These are phyloP conservation scores for Lerema accius DNA, from an alignment of 1,140 invertebrate species.

Conservation along the genomic window DNA sequence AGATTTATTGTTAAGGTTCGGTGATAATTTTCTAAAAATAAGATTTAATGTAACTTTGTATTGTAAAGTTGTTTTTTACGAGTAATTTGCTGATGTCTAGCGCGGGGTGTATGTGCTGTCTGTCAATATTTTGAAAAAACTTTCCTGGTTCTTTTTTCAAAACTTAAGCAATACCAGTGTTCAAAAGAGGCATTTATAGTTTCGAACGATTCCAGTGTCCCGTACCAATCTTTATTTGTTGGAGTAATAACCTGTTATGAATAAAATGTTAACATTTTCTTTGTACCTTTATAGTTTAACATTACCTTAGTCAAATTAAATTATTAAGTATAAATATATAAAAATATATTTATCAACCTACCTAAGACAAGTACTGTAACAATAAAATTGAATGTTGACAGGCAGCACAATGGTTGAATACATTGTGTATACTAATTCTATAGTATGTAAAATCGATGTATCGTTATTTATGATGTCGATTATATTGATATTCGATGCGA, in stretches of 20 bases:
- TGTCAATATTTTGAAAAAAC: conserved; percentile 3
- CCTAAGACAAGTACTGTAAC: too few relatives aligned
- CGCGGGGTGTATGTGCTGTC: conserved; percentile 22
- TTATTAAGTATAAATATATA: too few relatives aligned
- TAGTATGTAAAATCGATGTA: conserved; percentile 19
- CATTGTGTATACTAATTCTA: conserved; percentile 27
- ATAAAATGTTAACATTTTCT: too few relatives aligned
- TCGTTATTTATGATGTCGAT: conserved; percentile 27
- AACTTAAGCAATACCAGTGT: too few relatives aligned
- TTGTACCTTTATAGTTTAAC: too few relatives aligned
- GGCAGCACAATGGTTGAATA: conserved; percentile 24
- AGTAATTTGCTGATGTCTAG: conserved; percentile 17
- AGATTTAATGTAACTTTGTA: conserved; percentile 25
- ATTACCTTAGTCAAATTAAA: too few relatives aligned
- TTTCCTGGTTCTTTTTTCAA: too few relatives aligned
- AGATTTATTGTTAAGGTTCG: conserved; percentile 24
- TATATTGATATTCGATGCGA: conserved; percentile 21
- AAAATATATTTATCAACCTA: too few relatives aligned
- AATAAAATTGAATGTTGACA: conserved; percentile 5
- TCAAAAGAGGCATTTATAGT: too few relatives aligned
- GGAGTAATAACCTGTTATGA: too few relatives aligned
- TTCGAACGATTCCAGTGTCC: too few relatives aligned
- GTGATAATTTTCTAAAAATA: conserved; percentile 27
- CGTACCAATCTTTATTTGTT: too few relatives aligned
- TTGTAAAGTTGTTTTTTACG: conserved; percentile 19